phyloP scores from a whole-genome alignment of 2,797 vertebrate genomes.

The Manis javanica region DNA sequence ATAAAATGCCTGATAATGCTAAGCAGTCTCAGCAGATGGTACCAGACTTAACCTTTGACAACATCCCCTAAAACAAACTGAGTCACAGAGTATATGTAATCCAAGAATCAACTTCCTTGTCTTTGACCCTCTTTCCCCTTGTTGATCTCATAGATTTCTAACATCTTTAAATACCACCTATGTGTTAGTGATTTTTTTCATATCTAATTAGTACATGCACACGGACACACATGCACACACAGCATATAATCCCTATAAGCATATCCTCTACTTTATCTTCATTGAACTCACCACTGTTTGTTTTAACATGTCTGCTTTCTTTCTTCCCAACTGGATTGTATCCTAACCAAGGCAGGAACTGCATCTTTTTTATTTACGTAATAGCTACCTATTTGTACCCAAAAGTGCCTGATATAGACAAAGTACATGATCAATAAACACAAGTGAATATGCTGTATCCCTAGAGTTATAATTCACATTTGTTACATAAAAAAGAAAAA shows the following conservation, averaged over 20 bases:
- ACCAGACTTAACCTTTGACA: background rate
- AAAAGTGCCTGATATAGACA: background rate
- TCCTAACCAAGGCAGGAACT: background rate
- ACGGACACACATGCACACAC: background rate
- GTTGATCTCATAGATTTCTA: background rate
- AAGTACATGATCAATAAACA: background rate
- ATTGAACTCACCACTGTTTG: background rate
- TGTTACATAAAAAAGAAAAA: background rate
- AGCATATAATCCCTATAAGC: background rate
- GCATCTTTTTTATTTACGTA: background rate
- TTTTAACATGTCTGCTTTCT: background rate
- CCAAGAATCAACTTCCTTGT: background rate
- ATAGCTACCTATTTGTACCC: background rate
- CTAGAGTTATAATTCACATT: background rate
- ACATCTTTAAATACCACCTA: background rate
- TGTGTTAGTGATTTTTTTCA: background rate
- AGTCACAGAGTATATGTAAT: background rate
- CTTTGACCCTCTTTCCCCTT: background rate
- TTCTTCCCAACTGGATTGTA: background rate
- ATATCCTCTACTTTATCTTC: background rate
- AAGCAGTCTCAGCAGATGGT: constrained; percentile 25
- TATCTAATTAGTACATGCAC: background rate
- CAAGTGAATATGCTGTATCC: background rate
- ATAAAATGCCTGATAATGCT: constrained; percentile 20
- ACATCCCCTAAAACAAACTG: too few relatives aligned